Evolutionary conservation across 2,113 vertebrate species (phyloP).

Genomic region (Parus major): DNA sequence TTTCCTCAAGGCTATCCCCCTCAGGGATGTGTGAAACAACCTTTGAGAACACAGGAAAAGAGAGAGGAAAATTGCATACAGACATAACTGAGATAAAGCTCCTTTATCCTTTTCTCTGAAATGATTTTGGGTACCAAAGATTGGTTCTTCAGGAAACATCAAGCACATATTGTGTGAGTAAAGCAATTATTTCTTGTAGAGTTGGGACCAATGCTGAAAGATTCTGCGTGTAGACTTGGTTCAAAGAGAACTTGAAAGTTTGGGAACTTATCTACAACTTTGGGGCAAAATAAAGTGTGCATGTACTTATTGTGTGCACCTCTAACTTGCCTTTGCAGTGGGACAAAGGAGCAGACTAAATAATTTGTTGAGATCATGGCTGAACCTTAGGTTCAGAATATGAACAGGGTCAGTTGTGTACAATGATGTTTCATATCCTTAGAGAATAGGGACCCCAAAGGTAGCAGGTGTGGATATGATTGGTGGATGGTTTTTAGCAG

Average conservation of each 20-base stretch:
- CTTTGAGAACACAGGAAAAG: not conserved
- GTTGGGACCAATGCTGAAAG: not conserved
- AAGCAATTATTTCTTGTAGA: not conserved
- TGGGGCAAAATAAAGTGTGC: not conserved
- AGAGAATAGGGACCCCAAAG: not conserved
- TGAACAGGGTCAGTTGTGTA: not conserved
- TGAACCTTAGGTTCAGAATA: not conserved
- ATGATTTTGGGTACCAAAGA: not conserved
- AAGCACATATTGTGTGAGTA: not conserved
- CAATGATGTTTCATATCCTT: not conserved
- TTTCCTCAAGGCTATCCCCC: not conserved
- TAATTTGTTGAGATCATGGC: not conserved
- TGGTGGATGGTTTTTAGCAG: not conserved
- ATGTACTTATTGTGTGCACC: not conserved
- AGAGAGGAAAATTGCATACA: not conserved
- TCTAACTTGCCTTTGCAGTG: not conserved
- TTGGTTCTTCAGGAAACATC: constrained; percentile 8
- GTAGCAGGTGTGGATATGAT: not conserved
- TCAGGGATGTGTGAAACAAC: not conserved
- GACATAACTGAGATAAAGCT: not conserved
- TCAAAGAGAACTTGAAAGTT: not conserved
- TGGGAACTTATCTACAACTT: not conserved
- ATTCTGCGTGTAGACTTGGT: not conserved
- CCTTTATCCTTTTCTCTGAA: not conserved
- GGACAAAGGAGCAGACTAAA: not conserved